Evolutionary conservation across 1,140 invertebrate species (phyloP).

Genomic region (Araneus ventricosus): DNA sequence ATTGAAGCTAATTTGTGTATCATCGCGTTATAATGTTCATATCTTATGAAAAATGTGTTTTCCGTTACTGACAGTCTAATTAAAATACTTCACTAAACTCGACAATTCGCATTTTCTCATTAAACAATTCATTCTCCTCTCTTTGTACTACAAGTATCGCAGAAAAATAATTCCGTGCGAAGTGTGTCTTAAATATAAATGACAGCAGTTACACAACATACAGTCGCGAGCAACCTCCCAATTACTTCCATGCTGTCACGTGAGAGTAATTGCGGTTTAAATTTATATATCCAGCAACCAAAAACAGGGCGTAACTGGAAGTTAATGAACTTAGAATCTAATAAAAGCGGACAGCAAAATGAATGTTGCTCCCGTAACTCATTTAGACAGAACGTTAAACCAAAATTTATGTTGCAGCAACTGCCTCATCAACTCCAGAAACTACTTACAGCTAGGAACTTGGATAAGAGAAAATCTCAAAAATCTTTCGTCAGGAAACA

Average conservation of each 20-base stretch:
- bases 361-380: conserved; percentile 44
- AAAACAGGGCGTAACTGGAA: conserved; percentile 55
- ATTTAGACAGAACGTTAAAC: conserved; percentile 58
- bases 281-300: conserved; percentile 63
- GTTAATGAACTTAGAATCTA: conserved; percentile 69
- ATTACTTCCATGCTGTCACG: conserved; percentile 57
- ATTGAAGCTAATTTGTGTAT: too few relatives aligned
- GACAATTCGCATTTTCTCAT: conserved; percentile 6
- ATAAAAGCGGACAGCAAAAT: conserved; percentile 50
- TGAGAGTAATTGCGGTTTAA: conserved; percentile 67
- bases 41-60: neutral
- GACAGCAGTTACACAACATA: conserved; percentile 11
- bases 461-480: neutral
- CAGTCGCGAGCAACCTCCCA: conserved; percentile 5
- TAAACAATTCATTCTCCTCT: neutral
- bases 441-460: neutral
- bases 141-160: neutral
- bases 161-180: conserved; percentile 44
- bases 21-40: too few relatives aligned
- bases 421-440: conserved; percentile 9
- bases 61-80: neutral
- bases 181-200: conserved; percentile 50
- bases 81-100: neutral
- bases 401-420: conserved; percentile 26
- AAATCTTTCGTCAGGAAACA: neutral